These are phyloP conservation scores for Parnassius mnemosyne DNA, from an alignment of 2,888 invertebrate species.

Conservation along the genomic window DNA sequence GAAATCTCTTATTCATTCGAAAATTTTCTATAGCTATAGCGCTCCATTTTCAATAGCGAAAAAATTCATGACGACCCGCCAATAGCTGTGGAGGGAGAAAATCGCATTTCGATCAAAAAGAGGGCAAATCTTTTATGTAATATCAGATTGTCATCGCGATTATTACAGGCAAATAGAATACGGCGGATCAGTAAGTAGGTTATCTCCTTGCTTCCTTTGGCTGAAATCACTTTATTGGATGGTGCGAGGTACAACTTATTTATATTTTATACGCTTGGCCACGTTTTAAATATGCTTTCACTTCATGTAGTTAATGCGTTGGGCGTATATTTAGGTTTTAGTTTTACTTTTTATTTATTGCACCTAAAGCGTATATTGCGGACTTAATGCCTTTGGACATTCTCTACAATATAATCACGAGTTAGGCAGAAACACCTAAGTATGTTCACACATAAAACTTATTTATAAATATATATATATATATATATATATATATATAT, in stretches of 20 bases:
- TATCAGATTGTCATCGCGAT: constrained; percentile 81
- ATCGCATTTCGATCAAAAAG: constrained; percentile 79
- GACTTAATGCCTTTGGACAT: no score
- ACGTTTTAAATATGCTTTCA: constrained; percentile 33
- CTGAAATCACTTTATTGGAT: constrained; percentile 74
- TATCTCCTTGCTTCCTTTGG: constrained; percentile 76
- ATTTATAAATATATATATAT: no score
- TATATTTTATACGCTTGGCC: constrained; percentile 37
- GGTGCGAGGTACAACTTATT: constrained; percentile 47
- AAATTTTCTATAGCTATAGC: constrained; percentile 65
- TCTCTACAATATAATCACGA: no score
- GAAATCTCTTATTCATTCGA: constrained; percentile 74
- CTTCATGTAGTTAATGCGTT: constrained; percentile 5
- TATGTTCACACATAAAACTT: no score
- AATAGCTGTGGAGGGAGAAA: constrained; percentile 76
- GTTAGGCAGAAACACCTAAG: no score
- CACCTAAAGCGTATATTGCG: no score
- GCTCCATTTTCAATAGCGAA: constrained; percentile 70
- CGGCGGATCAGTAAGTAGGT: constrained; percentile 79
- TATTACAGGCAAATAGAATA: constrained; percentile 81
- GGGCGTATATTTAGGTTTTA: no score
- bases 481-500: no score
- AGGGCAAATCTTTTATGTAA: constrained; percentile 81
- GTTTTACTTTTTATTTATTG: no score
- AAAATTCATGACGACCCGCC: constrained; percentile 72